Percentiles rank a stretch among this genome's conserved stretches.
phyloP scores from a whole-genome alignment of 1,140 invertebrate species.

The Samia ricini region DNA sequence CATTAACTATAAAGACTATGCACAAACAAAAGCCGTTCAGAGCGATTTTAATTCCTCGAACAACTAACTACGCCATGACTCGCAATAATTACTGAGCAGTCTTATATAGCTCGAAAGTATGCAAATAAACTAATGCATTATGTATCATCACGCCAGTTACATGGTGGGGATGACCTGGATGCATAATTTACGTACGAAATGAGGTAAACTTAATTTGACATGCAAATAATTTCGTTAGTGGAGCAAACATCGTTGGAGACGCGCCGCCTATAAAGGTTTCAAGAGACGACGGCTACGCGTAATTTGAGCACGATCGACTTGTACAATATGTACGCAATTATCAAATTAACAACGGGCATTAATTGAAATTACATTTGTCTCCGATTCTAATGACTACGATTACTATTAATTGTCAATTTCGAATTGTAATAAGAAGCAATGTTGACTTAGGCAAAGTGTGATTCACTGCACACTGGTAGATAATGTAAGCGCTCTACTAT shows the following conservation, averaged over 20 bases:
- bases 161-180: constrained; percentile 5
- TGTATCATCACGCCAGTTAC: constrained; percentile 8
- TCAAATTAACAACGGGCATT: neutral
- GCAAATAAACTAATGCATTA: constrained; percentile 10
- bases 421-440: neutral
- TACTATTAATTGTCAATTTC: neutral
- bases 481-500: too few relatives aligned
- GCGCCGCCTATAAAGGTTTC: neutral
- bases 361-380: neutral
- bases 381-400: neutral
- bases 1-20: too few relatives aligned
- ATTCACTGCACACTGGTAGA: too few relatives aligned
- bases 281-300: neutral
- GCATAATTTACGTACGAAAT: constrained; percentile 6
- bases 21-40: too few relatives aligned
- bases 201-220: constrained; percentile 6
- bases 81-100: neutral
- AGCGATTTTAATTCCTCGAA: too few relatives aligned
- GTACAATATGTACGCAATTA: neutral
- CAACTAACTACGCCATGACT: neutral
- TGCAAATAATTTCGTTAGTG: constrained; percentile 6
- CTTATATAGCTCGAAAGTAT: neutral
- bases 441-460: too few relatives aligned
- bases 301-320: neutral
- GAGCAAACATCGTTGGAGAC: neutral